A percentile compares a stretch with the other conserved stretches of the same genome.
Evolutionary conservation across 2,797 vertebrate genomes (phyloP).

Genomic region (Tiaroga cobitis): DNA sequence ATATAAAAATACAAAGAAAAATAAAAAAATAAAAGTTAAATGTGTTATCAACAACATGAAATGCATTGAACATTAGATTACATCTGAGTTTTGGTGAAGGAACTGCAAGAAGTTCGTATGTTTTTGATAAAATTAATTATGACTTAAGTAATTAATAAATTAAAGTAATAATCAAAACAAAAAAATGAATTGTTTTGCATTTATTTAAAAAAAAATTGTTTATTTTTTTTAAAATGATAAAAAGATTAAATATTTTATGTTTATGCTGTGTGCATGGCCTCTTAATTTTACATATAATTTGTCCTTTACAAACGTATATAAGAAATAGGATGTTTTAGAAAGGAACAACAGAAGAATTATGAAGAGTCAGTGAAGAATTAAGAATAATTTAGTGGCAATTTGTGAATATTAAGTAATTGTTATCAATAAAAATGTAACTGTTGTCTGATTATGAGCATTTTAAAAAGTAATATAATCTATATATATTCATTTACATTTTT

Average conservation of each 20-base stretch:
- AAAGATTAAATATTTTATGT: background rate
- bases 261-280: background rate
- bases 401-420: background rate
- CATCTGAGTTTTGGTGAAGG: background rate
- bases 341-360: no score
- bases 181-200: no score
- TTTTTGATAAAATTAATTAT: background rate
- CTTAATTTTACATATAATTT: background rate
- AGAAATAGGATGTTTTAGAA: background rate
- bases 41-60: background rate
- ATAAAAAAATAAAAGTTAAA: rapidly evolving
- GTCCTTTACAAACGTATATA: background rate
- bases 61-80: background rate
- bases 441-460: background rate
- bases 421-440: background rate
- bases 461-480: no score
- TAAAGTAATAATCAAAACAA: background rate
- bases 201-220: no score
- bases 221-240: background rate
- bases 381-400: background rate
- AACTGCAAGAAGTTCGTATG: background rate
- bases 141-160: background rate
- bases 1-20: background rate
- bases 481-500: no score
- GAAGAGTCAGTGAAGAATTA: no score